Conservation (phyloP, 2,797 vertebrate species). For the Calcarius lapponicus region DNA sequence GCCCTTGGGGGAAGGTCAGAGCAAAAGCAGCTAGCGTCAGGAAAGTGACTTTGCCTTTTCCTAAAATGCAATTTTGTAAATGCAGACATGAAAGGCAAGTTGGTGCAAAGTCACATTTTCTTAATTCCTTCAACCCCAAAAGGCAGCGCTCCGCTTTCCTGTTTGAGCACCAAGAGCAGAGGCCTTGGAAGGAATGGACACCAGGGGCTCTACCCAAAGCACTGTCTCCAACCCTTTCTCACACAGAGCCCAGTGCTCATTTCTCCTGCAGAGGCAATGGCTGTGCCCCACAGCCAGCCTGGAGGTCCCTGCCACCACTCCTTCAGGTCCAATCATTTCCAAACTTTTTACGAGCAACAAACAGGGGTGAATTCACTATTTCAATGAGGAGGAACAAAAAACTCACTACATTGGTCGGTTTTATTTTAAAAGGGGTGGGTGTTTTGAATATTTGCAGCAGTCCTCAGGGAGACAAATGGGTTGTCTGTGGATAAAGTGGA, state of each 20-base stretch:
- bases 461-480: not conserved
- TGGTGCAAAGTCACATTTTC: not conserved
- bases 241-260: accelerated
- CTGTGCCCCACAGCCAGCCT: not conserved
- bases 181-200: not conserved
- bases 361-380: not conserved
- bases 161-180: not conserved
- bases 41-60: not conserved
- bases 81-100: not conserved
- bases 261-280: not conserved
- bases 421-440: not conserved
- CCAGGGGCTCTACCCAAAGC: not conserved
- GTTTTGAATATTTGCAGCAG: not conserved
- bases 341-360: not conserved
- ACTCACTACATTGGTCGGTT: accelerated
- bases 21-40: not conserved
- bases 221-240: not conserved
- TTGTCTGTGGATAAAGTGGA: not conserved
- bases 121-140: not conserved
- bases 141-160: accelerated
- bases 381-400: not conserved
- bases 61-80: not conserved
- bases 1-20: conserved; percentile 10
- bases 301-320: too few species aligned
- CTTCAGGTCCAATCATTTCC: not conserved